Base-by-base conservation (phyloP, 2,113 vertebrate genomes). In the Callipepla squamata region DNA sequence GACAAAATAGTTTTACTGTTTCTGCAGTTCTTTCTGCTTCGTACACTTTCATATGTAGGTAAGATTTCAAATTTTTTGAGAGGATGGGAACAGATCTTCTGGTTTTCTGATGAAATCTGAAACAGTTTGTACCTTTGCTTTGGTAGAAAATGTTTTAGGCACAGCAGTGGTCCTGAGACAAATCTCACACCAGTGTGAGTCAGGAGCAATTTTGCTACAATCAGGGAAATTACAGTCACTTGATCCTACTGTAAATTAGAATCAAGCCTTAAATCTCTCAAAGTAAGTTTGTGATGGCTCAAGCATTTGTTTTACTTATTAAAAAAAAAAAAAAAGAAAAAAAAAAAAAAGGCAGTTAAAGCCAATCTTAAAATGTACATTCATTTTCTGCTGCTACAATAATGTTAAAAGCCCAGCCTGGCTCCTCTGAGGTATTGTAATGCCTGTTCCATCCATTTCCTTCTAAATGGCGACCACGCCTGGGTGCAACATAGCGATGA, bases 81-180 rank as follows among this genome's bases (percentile, higher is more conserved):
- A 85, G 87, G 58, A 59, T 87, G 70, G 82, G 94, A 97, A 89
- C 83, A 92, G 86, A 87, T 92, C 95, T 87, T 92, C 95, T 87
- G 91, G 62, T 90, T 89, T 97, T 89, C 95, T 97, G 93, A 91
- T 87, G 94, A 85, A 84, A 93, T 51, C 73, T 81, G 89, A 96
- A 87, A 93, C 48, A 53, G 75, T 97, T 96, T 95, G 36, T 92
- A 92, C 84, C 65, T 95, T 91, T 93, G 82, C 94, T 96, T 97
- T 95, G 88, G 85, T 53, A 95, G 91, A 92, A 95, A 95, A 87
- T 80, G 89, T 83, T 97, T 92, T 77, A 90, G 73, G 65, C 75
- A 67, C 38, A 89, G 30, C 65, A 93, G 79, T 88, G 70, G 57
- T 87, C 77, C 78, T 63, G 59, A 92, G 77, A 78, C 51, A 89